Evolutionary conservation across 2,113 vertebrate species (phyloP), one percentile per base, ranked within the genome.

Genomic region (Apteryx owenii): DNA sequence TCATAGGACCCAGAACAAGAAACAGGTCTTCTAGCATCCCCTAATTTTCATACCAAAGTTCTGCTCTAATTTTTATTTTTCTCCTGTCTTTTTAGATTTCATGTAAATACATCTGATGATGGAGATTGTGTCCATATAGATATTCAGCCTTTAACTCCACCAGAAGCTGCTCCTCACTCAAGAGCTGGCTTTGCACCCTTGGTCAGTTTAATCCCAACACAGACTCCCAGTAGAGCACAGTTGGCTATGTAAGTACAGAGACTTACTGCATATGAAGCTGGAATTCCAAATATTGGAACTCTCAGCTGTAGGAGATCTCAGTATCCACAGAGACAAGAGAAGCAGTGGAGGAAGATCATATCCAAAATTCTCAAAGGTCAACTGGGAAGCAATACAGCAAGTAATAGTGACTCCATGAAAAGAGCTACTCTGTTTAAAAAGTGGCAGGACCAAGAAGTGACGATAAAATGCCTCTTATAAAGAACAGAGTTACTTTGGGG

Each of bases 391-490:
- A 56, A 58, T 58, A 58, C 13, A 42, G 56, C 28, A 23, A 66
- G 20, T 23, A 29, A 62, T 20, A 40, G 33, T 58, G 10, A 58
- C 51, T 58, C 29, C 12, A 12, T 31, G 23, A 13, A 58, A 85
- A 26, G 48, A 56, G 2, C 15, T 19, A 42, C 8, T 56, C 46
- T 65, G n/a, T 5, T 71, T 70, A n/a, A 70, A n/a, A 56, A 79
- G 58, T 58, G 66, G 19, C 58, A 40, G 28, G 15, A 21, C 29
- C 3, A 0, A 85, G 29, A 42, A 25, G n/a, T 0, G 0, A 18
- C 26, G 40, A 42, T 42, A 21, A 5, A 42, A 12, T 0, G 2
- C 40, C 20, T 1, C 0, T 10, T 18, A 25, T 56, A 56, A 87
- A 56, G n/a, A 64, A 31, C 19, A 42, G 12, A 70, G 20, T 64